Percentiles rank a stretch among this genome's conserved stretches.
phyloP scores from a whole-genome alignment of 2,113 vertebrate genomes.

The Chamaea fasciata region DNA sequence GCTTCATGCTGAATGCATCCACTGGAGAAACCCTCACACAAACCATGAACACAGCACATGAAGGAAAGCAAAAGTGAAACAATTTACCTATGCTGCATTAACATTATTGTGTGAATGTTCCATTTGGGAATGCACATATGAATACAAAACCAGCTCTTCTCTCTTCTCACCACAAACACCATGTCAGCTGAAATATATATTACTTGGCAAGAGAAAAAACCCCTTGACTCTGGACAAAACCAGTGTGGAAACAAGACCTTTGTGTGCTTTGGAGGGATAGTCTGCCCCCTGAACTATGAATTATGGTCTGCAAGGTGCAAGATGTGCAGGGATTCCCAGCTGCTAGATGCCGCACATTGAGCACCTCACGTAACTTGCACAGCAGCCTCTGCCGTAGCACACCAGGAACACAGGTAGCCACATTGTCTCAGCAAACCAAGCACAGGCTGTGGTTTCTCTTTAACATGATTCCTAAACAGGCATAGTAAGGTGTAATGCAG shows the following conservation, averaged over 20 bases:
- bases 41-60: neutral
- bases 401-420: neutral
- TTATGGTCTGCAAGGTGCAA: neutral
- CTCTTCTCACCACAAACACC: neutral
- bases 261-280: neutral
- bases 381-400: neutral
- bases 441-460: neutral
- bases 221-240: neutral
- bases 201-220: neutral
- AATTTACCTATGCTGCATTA: neutral
- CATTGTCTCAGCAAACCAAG: neutral
- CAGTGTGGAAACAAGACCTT: neutral
- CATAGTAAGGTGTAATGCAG: neutral
- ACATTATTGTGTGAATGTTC: neutral
- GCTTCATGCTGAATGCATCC: neutral
- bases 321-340: rapidly evolving
- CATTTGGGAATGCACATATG: neutral
- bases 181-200: neutral
- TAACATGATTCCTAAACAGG: neutral
- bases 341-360: neutral
- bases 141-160: neutral
- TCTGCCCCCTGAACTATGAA: neutral
- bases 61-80: neutral
- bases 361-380: neutral
- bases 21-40: neutral